Conservation (phyloP, 1,140 invertebrate species). For the Neodiprion pinetum region DNA sequence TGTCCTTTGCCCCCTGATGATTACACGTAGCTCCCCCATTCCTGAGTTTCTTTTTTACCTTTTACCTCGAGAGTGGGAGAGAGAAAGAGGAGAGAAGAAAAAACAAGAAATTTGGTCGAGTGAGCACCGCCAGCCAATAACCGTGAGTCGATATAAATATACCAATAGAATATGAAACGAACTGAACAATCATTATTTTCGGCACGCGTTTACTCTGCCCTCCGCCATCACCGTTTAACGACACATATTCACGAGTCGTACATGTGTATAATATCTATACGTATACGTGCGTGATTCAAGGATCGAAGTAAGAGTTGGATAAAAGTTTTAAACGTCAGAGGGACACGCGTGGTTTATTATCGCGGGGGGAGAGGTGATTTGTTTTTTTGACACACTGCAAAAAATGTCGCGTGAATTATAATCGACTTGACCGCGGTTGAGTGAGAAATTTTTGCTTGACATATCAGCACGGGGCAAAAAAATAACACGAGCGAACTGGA, state of each 20-base stretch:
- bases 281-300: no score
- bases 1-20: neutral
- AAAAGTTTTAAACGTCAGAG: no score
- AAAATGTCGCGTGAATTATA: no score
- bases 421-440: no score
- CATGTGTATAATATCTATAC: no score
- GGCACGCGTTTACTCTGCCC: neutral
- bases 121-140: neutral
- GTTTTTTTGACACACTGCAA: no score
- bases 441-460: neutral
- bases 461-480: constrained; percentile 8
- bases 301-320: no score
- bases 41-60: neutral
- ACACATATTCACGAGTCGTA: neutral
- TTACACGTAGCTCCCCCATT: neutral
- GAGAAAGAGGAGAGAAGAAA: neutral
- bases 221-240: neutral
- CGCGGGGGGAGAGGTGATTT: no score
- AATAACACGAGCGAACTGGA: no score
- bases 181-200: neutral
- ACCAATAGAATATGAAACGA: neutral
- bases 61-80: neutral
- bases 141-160: neutral
- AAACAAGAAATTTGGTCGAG: neutral
- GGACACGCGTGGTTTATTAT: no score